These are phyloP conservation scores for Xestia sexstrigata DNA, from an alignment of 2,888 invertebrate species.

Conservation along the genomic window DNA sequence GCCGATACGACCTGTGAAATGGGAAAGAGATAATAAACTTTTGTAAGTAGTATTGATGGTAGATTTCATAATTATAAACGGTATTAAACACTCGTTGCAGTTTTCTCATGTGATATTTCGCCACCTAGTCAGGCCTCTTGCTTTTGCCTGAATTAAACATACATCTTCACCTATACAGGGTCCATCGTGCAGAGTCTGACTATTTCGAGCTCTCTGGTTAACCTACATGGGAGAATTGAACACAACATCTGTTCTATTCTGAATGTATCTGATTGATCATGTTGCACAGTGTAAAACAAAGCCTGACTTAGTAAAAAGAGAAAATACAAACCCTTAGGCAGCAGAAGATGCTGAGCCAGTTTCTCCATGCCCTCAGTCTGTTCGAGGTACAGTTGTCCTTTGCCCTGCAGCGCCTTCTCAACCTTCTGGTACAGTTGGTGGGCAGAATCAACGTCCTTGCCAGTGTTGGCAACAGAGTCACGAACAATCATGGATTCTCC, in stretches of 20 bases:
- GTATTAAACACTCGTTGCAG: not conserved
- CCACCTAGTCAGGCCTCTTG: too few relatives aligned
- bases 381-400: conserved; percentile 86
- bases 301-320: not conserved
- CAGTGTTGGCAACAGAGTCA: conserved; percentile 91
- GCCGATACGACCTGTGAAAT: conserved; percentile 78
- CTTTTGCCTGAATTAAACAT: not conserved
- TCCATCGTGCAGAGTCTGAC: not conserved
- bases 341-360: conserved; percentile 91
- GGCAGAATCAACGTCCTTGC: conserved; percentile 88
- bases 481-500: conserved; percentile 89
- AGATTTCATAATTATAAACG: not conserved
- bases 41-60: not conserved
- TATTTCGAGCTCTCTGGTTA: not conserved
- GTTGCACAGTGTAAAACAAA: not conserved
- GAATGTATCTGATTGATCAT: not conserved
- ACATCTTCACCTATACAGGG: not conserved
- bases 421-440: conserved; percentile 86
- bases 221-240: not conserved
- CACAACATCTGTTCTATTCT: not conserved
- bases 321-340: conserved; percentile 90
- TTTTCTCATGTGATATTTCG: too few relatives aligned
- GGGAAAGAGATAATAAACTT: not conserved
- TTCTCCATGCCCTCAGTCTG: conserved; percentile 89
- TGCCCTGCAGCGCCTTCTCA: conserved; percentile 84